A percentile compares a stretch with the other conserved stretches of the same genome.
Evolutionary conservation across 2,888 invertebrate genomes (phyloP).

Genomic region (Hesperia comma): DNA sequence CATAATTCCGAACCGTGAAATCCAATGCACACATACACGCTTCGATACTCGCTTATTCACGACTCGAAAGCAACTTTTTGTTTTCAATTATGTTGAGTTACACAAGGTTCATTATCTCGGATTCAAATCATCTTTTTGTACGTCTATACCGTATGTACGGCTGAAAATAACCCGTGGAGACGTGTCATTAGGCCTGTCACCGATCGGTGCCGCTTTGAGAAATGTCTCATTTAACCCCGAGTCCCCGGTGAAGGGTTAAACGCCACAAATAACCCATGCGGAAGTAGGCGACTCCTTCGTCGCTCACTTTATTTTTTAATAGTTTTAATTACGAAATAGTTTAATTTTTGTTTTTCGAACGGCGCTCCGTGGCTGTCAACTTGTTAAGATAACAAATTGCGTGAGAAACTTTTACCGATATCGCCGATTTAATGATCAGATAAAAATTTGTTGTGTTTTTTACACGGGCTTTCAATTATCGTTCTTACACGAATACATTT

Average conservation of each 20-base stretch:
- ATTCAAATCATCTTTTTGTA: conserved; percentile 44
- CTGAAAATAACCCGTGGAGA: conserved; percentile 79
- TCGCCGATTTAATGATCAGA: conserved; percentile 16
- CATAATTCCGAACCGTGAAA: conserved; percentile 24
- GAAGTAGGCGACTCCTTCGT: conserved; percentile 72
- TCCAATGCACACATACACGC: conserved; percentile 34
- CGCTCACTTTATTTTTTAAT: conserved; percentile 71
- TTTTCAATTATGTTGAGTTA: conserved; percentile 53
- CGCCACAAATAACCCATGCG: conserved; percentile 78
- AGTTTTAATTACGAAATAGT: conserved; percentile 83
- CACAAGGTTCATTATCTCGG: conserved; percentile 48
- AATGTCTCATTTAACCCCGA: conserved; percentile 82
- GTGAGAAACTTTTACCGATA: conserved; percentile 66
- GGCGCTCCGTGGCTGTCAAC: conserved; percentile 56
- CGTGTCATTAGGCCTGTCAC: conserved; percentile 82
- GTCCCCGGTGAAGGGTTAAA: conserved; percentile 80
- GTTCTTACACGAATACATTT: not conserved
- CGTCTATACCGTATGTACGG: conserved; percentile 49
- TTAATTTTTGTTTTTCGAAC: conserved; percentile 74
- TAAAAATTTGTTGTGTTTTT: conserved; percentile 36
- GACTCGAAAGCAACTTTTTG: conserved; percentile 47
- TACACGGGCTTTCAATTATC: conserved; percentile 5
- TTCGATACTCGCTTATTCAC: conserved; percentile 29
- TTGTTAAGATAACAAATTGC: conserved; percentile 67
- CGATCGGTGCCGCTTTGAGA: conserved; percentile 72